phyloP scores from a whole-genome alignment of 2,797 vertebrate genomes.

The Capromys pilorides region DNA sequence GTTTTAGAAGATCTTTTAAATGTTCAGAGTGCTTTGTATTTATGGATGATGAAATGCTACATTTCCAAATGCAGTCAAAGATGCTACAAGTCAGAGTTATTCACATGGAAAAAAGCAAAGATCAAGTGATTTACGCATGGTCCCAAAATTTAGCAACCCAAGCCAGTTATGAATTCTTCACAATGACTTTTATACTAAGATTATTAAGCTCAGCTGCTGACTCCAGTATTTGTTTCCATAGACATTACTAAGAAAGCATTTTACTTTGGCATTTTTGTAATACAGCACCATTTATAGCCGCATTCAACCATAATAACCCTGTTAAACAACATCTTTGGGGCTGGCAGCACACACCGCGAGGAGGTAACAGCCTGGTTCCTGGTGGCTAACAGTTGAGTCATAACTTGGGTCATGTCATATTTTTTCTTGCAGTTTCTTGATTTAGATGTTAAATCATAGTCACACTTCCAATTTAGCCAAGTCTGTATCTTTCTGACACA shows the following conservation, averaged over 20 bases:
- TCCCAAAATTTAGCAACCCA: constrained; percentile 10
- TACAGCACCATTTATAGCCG: constrained; percentile 53
- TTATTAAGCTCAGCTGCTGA: constrained; percentile 60
- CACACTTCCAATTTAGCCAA: constrained; percentile 61
- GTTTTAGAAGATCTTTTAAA: constrained; percentile 33
- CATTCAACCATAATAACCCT: constrained; percentile 58
- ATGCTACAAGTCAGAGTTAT: constrained; percentile 39
- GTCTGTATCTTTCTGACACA: constrained; percentile 44
- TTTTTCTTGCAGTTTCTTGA: constrained; percentile 39
- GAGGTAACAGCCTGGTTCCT: neutral
- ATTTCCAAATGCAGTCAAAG: constrained; percentile 43
- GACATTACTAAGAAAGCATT: constrained; percentile 52
- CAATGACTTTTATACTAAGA: constrained; percentile 44
- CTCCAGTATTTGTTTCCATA: constrained; percentile 54
- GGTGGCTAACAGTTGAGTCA: neutral
- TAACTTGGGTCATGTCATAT: constrained; percentile 28
- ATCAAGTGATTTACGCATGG: constrained; percentile 41
- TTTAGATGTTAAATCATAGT: constrained; percentile 45
- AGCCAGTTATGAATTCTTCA: constrained; percentile 55
- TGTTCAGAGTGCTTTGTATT: constrained; percentile 23
- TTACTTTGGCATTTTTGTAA: constrained; percentile 59
- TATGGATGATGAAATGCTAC: constrained; percentile 44
- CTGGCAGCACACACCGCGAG: neutral
- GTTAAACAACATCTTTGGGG: constrained; percentile 25
- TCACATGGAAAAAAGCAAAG: constrained; percentile 31